A percentile compares a stretch with the other conserved stretches of the same genome.
Conservation (phyloP, 2,113 vertebrate species). For the Oncorhynchus kisutch region DNA sequence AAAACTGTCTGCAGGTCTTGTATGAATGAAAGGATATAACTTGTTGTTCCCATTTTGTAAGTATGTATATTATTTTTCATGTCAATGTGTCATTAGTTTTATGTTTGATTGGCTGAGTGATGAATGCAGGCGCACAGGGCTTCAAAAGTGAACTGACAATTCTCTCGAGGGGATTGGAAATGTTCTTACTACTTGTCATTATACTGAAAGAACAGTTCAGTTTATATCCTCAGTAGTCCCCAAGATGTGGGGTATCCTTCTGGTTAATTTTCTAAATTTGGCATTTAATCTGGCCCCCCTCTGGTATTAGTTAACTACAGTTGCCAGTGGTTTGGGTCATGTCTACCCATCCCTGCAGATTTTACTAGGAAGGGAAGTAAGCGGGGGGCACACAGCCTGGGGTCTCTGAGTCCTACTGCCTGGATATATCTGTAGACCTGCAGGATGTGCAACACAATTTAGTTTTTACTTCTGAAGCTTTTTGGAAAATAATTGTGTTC, state of each 20-base stretch:
- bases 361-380: no score
- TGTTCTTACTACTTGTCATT: conserved; percentile 20
- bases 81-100: conserved; percentile 12
- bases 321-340: conserved; percentile 11
- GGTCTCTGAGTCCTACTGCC: conserved; percentile 41
- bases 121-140: conserved; percentile 40
- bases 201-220: conserved; percentile 26
- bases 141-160: conserved; percentile 28
- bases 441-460: background rate
- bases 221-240: conserved; percentile 9
- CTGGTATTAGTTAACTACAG: conserved; percentile 26
- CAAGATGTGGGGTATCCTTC: conserved; percentile 15
- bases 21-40: conserved; percentile 72
- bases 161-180: conserved; percentile 16
- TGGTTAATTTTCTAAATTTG: conserved; percentile 17
- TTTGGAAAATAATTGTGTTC: background rate
- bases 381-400: conserved; percentile 23
- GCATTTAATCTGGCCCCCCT: background rate
- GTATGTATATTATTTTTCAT: conserved; percentile 63
- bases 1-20: conserved; percentile 51
- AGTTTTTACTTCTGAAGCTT: conserved; percentile 49
- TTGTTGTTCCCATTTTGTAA: conserved; percentile 68
- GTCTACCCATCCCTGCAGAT: no score
- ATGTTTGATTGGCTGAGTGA: conserved; percentile 31
- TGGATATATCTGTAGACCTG: conserved; percentile 35